phyloP scores from a whole-genome alignment of 2,113 vertebrate genomes.

The Neolamprologus cancellatus region DNA sequence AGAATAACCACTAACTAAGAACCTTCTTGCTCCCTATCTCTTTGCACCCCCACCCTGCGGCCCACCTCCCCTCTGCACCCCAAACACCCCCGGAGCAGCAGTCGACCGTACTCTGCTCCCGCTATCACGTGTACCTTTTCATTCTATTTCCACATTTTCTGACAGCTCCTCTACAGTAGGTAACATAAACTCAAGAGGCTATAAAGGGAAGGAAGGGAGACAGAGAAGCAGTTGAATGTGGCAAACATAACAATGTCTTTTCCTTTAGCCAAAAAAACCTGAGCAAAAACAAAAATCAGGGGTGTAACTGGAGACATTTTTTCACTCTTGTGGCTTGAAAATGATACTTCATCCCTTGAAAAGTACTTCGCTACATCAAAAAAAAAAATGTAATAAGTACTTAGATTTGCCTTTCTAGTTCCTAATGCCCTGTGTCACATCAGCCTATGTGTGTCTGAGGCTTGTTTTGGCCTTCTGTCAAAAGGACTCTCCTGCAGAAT shows the following conservation, averaged over 20 bases:
- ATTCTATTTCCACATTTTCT: slow-evolving; percentile 33
- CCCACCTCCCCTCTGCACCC: not conserved
- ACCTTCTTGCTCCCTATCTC: not conserved
- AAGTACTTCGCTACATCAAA: slow-evolving; percentile 4
- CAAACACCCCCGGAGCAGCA: slow-evolving; percentile 39
- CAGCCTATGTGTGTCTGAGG: slow-evolving; percentile 47
- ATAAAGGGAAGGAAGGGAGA: not conserved
- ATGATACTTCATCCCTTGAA: not conserved
- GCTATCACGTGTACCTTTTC: slow-evolving; percentile 13
- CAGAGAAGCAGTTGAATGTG: slow-evolving; percentile 5
- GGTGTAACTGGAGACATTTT: not conserved
- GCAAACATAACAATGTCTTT: not conserved
- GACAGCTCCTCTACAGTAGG: slow-evolving; percentile 38
- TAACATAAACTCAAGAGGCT: slow-evolving; percentile 22
- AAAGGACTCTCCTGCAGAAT: slow-evolving; percentile 47
- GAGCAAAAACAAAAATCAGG: not conserved
- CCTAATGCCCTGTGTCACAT: slow-evolving; percentile 61
- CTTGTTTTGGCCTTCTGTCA: slow-evolving; percentile 70
- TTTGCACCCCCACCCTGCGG: not conserved
- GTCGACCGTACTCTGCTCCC: slow-evolving; percentile 29
- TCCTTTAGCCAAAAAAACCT: not conserved
- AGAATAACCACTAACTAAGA: slow-evolving; percentile 34
- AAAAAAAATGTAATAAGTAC: not conserved
- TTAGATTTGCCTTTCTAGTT: slow-evolving; percentile 20
- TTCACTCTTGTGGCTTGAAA: slow-evolving; percentile 6